Conservation (phyloP, 1,140 invertebrate genomes). For the Drosophila rufa region DNA sequence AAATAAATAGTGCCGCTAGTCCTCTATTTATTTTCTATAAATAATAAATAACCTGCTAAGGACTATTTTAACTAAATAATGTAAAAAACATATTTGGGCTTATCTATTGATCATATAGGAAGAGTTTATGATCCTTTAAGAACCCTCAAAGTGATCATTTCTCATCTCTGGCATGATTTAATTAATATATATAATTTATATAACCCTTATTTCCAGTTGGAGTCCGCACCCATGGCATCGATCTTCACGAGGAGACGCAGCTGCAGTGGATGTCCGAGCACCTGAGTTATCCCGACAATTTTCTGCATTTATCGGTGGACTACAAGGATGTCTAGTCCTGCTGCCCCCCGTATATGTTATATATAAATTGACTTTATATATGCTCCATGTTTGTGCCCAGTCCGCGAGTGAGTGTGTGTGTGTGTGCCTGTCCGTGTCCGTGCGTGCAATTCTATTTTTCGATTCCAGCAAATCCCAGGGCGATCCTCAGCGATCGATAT, state of each 20-base stretch:
- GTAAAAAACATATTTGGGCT: too few species aligned
- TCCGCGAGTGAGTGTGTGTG: slow-evolving; percentile 3
- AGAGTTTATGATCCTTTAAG: background rate
- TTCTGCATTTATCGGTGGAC: slow-evolving; percentile 93
- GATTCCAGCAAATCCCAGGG: slow-evolving; percentile 50
- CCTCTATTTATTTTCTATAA: too few species aligned
- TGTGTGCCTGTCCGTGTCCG: slow-evolving; percentile 1
- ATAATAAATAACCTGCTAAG: too few species aligned
- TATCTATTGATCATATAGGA: too few species aligned
- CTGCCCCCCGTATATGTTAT: background rate
- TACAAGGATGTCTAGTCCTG: slow-evolving; percentile 56
- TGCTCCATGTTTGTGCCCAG: slow-evolving; percentile 7
- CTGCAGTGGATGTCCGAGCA: slow-evolving; percentile 99
- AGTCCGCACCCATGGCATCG: slow-evolving; percentile 95
- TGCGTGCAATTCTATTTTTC: slow-evolving; percentile 29
- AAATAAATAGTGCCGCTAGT: too few species aligned
- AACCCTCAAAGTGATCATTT: background rate
- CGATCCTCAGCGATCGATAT: slow-evolving; percentile 42
- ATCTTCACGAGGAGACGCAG: slow-evolving; percentile 94
- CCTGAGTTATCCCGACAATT: slow-evolving; percentile 99
- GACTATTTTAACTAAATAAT: too few species aligned
- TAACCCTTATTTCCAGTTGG: slow-evolving; percentile 88
- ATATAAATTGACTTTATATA: slow-evolving; percentile 4
- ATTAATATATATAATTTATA: background rate
- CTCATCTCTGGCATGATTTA: too few species aligned